Evolutionary conservation across 2,797 vertebrate genomes (phyloP), one percentile per base, ranked within the genome.

Genomic region (Paratrypauchen microcephalus): DNA sequence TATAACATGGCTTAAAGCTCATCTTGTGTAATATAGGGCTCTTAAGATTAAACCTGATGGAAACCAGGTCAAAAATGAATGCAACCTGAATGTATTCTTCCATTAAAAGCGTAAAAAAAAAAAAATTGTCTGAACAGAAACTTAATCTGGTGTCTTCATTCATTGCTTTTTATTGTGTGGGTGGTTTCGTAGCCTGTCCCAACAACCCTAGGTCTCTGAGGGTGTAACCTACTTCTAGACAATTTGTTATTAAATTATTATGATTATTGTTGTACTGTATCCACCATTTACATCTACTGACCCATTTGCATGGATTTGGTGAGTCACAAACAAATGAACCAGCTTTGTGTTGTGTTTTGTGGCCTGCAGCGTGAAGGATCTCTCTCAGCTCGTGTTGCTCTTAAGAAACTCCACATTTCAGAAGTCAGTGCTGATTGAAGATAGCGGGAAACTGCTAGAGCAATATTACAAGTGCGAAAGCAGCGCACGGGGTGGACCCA

Each of bases 361-460:
- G 5, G 18, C 56, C 54, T 72, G 18, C 77, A 87, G 88, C 2
- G 66, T 6, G 67, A 84, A 67, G 32, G 52, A 32, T 11, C 19
- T 88, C 13, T 0, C 16, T 12, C 73, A 74, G 63, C 81, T 86
- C 0, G 45, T 83, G 21, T 83, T 77, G 0, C 75, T 72, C 64
- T 64, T 89, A 63, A 74, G 48, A 65, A 77, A 65, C 64, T 83
- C 83, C 61, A 15, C 26, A 45, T 68, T 88, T 26, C 47, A 65
- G 54, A 59, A 72, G 66, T 66, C 21, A 1, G 16, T 0, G 3
- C 64, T 71, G 19, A 50, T 87, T 66, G 55, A 78, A 32, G 66
- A 78, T 50, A 73, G 80, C 28, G 11, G 41, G 18, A 73, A 73
- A 55, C 75, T 88, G 63, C 59, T 88, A 45, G 21, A 82, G 24